Conservation (phyloP, 2,113 vertebrate genomes). For the Hypomesus transpacificus region DNA sequence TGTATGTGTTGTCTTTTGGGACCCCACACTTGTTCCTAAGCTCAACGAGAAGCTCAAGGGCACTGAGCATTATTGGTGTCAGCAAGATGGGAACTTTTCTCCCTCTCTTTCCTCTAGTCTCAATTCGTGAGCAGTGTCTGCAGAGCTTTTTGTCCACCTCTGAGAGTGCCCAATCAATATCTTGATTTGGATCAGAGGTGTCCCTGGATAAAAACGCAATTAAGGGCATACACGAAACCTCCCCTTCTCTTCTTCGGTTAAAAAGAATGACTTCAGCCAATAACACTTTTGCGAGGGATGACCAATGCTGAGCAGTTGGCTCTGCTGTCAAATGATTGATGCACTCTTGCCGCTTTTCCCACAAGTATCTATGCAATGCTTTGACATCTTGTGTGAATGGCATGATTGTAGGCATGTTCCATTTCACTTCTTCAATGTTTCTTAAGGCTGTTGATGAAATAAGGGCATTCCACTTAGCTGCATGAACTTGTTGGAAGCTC, state of each 20-base stretch:
- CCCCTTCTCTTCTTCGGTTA: slow-evolving; percentile 27
- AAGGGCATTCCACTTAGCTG: no score
- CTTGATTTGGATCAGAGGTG: slow-evolving; percentile 11
- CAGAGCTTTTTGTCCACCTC: slow-evolving; percentile 31
- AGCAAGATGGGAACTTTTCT: slow-evolving; percentile 26
- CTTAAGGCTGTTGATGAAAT: no score
- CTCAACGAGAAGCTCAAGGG: slow-evolving; percentile 23
- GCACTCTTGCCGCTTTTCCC: slow-evolving; percentile 7
- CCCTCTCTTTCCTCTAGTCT: slow-evolving; percentile 28
- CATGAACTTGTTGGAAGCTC: no score
- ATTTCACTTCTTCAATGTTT: slow-evolving; percentile 24
- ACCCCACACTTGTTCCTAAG: slow-evolving; percentile 7
- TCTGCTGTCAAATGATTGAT: slow-evolving; percentile 4
- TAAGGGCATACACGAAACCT: slow-evolving; percentile 29
- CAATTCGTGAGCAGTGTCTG: slow-evolving; percentile 13
- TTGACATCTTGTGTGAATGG: slow-evolving; percentile 32
- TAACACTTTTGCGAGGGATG: slow-evolving; percentile 21
- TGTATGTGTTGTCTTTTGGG: not conserved
- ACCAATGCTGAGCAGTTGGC: slow-evolving; percentile 7
- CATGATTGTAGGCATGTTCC: slow-evolving; percentile 39
- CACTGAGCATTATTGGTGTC: slow-evolving; percentile 17
- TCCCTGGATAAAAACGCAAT: slow-evolving; percentile 15
- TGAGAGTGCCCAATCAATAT: slow-evolving; percentile 10
- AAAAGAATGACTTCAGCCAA: slow-evolving; percentile 31
- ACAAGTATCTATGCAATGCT: slow-evolving; percentile 16